These are phyloP conservation scores for Trichomycterus rosablanca DNA, from an alignment of 2,113 vertebrate species.

Conservation along the genomic window DNA sequence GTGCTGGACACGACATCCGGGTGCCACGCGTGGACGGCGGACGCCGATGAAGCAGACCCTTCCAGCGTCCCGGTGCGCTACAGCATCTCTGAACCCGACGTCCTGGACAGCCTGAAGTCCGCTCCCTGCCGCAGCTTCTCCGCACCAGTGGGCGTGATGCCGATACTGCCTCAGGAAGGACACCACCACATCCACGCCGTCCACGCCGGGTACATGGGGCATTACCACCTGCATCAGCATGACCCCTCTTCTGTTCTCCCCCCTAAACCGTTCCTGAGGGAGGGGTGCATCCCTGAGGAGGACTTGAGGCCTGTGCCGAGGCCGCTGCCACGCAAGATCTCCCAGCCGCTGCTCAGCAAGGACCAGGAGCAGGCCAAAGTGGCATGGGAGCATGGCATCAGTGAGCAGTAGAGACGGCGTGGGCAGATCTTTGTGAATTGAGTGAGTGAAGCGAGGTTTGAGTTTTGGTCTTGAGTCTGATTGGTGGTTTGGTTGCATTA, in stretches of 20 bases:
- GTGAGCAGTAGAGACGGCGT: conserved; percentile 72
- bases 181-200: conserved; percentile 68
- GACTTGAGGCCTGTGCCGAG: conserved; percentile 57
- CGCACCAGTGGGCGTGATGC: conserved; percentile 77
- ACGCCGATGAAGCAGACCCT: conserved; percentile 79
- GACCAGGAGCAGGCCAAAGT: conserved; percentile 91
- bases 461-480: background rate
- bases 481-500: too few relatives aligned
- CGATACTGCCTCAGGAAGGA: conserved; percentile 46
- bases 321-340: conserved; percentile 81
- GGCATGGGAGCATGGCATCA: conserved; percentile 85
- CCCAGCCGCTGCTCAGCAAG: conserved; percentile 73
- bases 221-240: conserved; percentile 62
- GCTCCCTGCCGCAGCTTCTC: conserved; percentile 89
- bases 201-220: conserved; percentile 55
- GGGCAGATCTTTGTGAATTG: background rate
- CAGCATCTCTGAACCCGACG: conserved; percentile 87
- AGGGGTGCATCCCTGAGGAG: conserved; percentile 81
- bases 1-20: conserved; percentile 84
- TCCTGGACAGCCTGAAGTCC: conserved; percentile 80
- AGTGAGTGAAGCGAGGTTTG: conserved; percentile 7
- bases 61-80: conserved; percentile 89
- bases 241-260: conserved; percentile 79
- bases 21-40: conserved; percentile 84
- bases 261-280: conserved; percentile 88